Base-by-base conservation (phyloP, 2,797 vertebrate species). In the Vultur gryphus region DNA sequence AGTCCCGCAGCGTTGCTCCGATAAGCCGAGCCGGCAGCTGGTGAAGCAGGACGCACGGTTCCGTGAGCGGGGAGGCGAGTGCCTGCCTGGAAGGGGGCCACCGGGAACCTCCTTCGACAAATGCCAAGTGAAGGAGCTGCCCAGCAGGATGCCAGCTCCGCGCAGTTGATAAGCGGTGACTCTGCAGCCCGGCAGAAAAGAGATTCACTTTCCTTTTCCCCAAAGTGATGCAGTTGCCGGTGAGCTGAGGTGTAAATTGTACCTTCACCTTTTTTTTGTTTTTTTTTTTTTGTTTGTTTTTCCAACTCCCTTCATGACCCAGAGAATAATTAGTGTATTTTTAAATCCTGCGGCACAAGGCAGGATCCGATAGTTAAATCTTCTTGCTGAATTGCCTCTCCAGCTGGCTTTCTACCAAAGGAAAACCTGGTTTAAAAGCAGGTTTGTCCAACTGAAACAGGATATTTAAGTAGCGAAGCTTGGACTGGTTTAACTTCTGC, bases 31-130 rank as follows among this genome's bases (percentile, higher is more conserved):
- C 89, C 59, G 67, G 76, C 95, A 62, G 61, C 62, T 41, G 65
- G 82, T 43, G 69, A 94, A 96, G 83, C 97, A 95, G 97, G 97
- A 98, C 95, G 37, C 46, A 37, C 20, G 84, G 95, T 93, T 98
- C 95, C 75, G 62, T 93, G 96, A 97, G 92, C 39, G 49, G 91
- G 93, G 96, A 89, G 87, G 96, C 48, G 44, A 94, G 37, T 65
- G 93, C 88, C 86, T 67, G 59, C 92, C 77, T 97, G 96, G 97
- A 95, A 73, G 31, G 7, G 33, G 95, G 96, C 96, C 97, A 96
- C n/a, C 16, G 44, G 93, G 94, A 96, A n/a, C 92, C 95, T 98
- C 97, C 97, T 97, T 97, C 8, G 84, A 62, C 97, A 97, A 98
- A 97, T 75, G 81, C 94, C 79, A 87, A 59, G 61, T 9, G 67